Conservation (phyloP, 2,113 vertebrate genomes). For the Dipodomys merriami region DNA sequence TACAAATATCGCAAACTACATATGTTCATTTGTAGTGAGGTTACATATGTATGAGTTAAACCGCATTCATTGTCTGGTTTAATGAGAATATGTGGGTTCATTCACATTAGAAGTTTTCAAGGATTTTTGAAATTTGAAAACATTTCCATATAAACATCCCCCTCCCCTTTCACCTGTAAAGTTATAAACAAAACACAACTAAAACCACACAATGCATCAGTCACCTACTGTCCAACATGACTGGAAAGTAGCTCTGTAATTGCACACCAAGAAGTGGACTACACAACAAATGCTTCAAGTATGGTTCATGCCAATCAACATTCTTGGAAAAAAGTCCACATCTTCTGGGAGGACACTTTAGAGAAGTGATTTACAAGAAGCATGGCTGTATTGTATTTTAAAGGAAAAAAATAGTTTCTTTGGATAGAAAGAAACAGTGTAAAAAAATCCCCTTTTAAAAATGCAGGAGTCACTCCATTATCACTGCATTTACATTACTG, state of each 20-base stretch:
- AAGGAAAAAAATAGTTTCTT: constrained; percentile 86
- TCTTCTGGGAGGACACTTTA: constrained; percentile 83
- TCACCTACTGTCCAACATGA: constrained; percentile 77
- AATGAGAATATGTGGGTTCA: constrained; percentile 74
- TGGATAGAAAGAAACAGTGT: constrained; percentile 88
- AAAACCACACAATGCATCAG: constrained; percentile 77
- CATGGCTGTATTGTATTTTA: constrained; percentile 81
- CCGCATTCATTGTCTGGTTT: constrained; percentile 65
- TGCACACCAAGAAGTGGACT: constrained; percentile 86
- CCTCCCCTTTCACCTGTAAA: constrained; percentile 68
- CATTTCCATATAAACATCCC: constrained; percentile 81
- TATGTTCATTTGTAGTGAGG: constrained; percentile 75
- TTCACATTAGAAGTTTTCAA: constrained; percentile 78
- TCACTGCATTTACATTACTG: constrained; percentile 83
- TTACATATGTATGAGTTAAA: constrained; percentile 81
- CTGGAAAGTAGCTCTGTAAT: constrained; percentile 81
- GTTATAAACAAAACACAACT: constrained; percentile 83
- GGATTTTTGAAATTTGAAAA: constrained; percentile 83
- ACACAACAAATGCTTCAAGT: constrained; percentile 86
- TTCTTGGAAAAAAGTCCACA: constrained; percentile 88
- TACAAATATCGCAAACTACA: constrained; percentile 81
- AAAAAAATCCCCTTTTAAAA: constrained; percentile 81
- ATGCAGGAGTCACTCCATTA: constrained; percentile 84
- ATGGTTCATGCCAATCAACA: constrained; percentile 87
- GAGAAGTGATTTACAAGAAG: constrained; percentile 82